Base-by-base conservation (phyloP, 2,888 invertebrate species). In the Oligia fasciuncula region DNA sequence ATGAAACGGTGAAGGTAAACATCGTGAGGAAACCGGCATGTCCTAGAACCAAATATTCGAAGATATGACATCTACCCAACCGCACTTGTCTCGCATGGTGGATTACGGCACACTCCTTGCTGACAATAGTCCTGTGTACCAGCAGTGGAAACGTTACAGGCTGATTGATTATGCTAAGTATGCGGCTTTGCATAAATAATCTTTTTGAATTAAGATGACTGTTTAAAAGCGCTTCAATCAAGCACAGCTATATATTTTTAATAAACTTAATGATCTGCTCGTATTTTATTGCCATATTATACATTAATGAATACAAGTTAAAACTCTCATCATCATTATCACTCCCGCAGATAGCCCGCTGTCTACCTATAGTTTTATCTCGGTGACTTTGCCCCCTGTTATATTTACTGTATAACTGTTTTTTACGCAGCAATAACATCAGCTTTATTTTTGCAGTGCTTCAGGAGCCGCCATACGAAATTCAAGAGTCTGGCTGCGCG, bases 381-480 rank as follows among this genome's bases (percentile, higher is more conserved):
- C 91, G 85, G 88, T 91, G 91, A 91, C 90, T 91, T 89, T 91
- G 90, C 90, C 89, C 89, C 80, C 83, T 83, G 75, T 80, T 80
- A 86, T 87, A 86, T 85, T 84, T 80, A 87, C 65, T 69, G 69
- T 82, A 57, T 72, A 89, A 89, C 85, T 81, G 80, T 80, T 89
- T 86, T 83, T 88, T 88, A 89, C 88, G 87, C 81, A 89, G 88
- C 86, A 89, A 90, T 90, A 89, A 86, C 82, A 87, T 86, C 82
- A 78, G 83, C 87, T 79, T 88, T 88, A 86, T 83, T 80, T 86
- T 94, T 94, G 77, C 95, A 97, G 96, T 97, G 81, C 93, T 96
- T 84, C 96, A 96, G 93, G 97, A 96, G 93, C 96, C 97, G 89
- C 97, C 97, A 85, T 97, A 96, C 93, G 97, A 97, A 93, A 96